Evolutionary conservation across 1,140 invertebrate genomes (phyloP).

Genomic region (Gonatopus flavifemur): DNA sequence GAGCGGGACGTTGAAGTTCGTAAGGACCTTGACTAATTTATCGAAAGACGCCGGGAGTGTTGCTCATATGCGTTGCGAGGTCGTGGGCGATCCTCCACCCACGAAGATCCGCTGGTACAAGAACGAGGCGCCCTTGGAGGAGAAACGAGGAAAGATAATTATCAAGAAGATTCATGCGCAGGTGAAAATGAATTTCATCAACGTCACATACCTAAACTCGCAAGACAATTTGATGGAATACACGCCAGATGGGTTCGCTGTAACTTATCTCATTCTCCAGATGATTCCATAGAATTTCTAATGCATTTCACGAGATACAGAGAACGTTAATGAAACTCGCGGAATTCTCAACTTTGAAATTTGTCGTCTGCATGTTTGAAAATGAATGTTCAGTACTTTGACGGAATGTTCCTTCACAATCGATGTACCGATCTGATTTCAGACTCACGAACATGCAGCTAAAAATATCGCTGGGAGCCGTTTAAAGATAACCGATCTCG

Average conservation of each 20-base stretch:
- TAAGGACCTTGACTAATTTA: constrained; percentile 61
- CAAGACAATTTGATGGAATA: not conserved
- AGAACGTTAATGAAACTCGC: not conserved
- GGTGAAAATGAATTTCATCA: constrained; percentile 25
- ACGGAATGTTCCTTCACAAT: too few species aligned
- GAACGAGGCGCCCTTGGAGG: constrained; percentile 64
- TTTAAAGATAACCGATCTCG: constrained; percentile 65
- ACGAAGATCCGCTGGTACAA: constrained; percentile 68
- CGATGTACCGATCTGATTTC: not conserved
- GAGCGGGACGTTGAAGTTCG: constrained; percentile 50
- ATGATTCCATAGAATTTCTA: not conserved
- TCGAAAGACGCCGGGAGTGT: constrained; percentile 66
- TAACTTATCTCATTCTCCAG: not conserved
- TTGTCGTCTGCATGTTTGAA: too few species aligned
- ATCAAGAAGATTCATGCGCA: constrained; percentile 51
- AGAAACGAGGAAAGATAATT: constrained; percentile 58
- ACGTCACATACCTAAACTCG: not conserved
- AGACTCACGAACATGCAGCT: constrained; percentile 38
- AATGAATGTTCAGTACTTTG: not conserved
- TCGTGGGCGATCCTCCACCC: constrained; percentile 65
- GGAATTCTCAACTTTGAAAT: not conserved
- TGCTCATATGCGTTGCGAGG: constrained; percentile 69
- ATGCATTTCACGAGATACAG: not conserved
- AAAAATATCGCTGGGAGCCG: constrained; percentile 39
- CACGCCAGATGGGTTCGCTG: not conserved